Conservation (phyloP, 2,113 vertebrate species). For the Saimiri boliviensis region DNA sequence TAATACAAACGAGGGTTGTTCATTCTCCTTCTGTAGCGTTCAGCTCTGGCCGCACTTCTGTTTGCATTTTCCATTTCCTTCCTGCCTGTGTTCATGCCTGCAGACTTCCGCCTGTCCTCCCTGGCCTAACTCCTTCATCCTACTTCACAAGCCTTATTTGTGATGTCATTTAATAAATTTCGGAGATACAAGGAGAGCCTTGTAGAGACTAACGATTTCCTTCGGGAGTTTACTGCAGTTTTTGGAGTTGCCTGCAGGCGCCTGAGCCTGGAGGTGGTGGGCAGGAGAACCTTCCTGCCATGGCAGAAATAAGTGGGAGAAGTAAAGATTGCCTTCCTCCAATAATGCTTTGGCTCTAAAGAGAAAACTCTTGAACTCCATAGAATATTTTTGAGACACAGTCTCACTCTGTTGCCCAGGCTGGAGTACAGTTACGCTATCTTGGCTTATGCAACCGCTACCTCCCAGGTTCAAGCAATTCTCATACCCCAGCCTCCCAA, state of each 20-base stretch:
- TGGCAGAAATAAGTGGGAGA: neutral
- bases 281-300: neutral
- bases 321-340: neutral
- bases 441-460: too few species aligned
- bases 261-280: neutral
- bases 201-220: neutral
- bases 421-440: too few species aligned
- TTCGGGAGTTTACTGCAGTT: neutral
- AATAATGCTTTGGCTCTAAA: neutral
- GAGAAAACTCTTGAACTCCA: neutral
- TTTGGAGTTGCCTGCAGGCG: neutral
- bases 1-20: neutral
- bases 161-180: conserved; percentile 24
- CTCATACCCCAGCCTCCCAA: too few species aligned
- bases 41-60: neutral
- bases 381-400: neutral
- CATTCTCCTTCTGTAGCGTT: neutral
- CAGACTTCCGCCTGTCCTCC: neutral
- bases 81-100: neutral
- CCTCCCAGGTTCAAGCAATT: too few species aligned
- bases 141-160: neutral
- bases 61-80: neutral
- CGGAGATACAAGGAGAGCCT: conserved; percentile 13
- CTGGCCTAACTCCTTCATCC: neutral
- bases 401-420: too few species aligned